phyloP scores from a whole-genome alignment of 2,888 invertebrate species.

The Chironomus riparius region DNA sequence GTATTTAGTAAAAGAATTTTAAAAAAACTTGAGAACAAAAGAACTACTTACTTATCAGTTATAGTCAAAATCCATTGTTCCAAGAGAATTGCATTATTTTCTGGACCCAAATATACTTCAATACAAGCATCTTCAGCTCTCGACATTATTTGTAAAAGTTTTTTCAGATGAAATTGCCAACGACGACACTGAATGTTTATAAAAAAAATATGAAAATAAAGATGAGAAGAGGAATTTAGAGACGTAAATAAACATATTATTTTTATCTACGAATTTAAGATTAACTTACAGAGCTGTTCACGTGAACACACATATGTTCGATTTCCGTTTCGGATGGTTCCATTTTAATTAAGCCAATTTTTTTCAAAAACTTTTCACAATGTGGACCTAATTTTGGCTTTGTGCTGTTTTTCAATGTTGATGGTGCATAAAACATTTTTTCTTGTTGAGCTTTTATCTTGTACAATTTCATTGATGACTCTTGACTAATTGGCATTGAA shows the following conservation, averaged over 20 bases:
- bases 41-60: slow-evolving; percentile 38
- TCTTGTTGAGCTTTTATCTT: slow-evolving; percentile 1
- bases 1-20: no score
- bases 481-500: not conserved
- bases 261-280: no score
- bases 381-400: slow-evolving; percentile 42
- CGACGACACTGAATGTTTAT: slow-evolving; percentile 34
- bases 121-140: slow-evolving; percentile 41
- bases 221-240: not conserved
- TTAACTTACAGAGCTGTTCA: slow-evolving; percentile 40
- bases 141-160: slow-evolving; percentile 39
- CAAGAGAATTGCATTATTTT: slow-evolving; percentile 39
- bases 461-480: not conserved
- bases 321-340: slow-evolving; percentile 31
- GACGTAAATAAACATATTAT: no score
- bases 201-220: not conserved
- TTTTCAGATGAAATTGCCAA: slow-evolving; percentile 42
- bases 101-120: slow-evolving; percentile 42
- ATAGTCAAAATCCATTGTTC: slow-evolving; percentile 43
- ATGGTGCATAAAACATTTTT: not conserved
- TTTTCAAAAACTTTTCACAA: slow-evolving; percentile 43
- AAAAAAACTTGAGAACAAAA: not conserved
- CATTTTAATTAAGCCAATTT: slow-evolving; percentile 41
- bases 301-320: slow-evolving; percentile 43
- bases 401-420: not conserved